Conservation (phyloP, 2,888 invertebrate genomes). For the Leptopilina myrica region DNA sequence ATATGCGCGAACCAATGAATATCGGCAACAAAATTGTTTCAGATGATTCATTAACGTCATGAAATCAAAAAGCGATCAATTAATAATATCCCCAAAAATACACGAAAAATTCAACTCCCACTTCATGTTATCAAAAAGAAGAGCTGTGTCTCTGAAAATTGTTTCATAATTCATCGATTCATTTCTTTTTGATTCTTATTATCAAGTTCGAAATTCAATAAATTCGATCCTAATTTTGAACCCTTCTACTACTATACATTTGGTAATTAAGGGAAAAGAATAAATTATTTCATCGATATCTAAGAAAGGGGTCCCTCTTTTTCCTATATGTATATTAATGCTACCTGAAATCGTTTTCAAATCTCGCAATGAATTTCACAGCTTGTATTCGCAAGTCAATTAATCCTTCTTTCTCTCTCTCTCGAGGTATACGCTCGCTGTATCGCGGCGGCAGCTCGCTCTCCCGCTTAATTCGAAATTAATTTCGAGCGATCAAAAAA, state of each 20-base stretch:
- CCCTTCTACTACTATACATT: not conserved
- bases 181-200: not conserved
- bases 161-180: constrained; percentile 8
- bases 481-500: constrained; percentile 63
- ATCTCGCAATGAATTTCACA: constrained; percentile 18
- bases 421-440: constrained; percentile 1
- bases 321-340: not conserved
- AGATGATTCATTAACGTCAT: constrained; percentile 38
- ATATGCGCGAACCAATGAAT: constrained; percentile 56
- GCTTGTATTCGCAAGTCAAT: constrained; percentile 32
- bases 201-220: not conserved
- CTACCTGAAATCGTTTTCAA: constrained; percentile 35
- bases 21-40: constrained; percentile 45
- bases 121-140: not conserved
- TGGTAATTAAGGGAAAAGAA: constrained; percentile 24
- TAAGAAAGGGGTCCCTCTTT: too few relatives aligned
- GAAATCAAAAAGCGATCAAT: constrained; percentile 16
- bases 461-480: constrained; percentile 68
- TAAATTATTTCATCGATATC: constrained; percentile 9
- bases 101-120: not conserved
- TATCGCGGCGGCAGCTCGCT: constrained; percentile 37
- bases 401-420: constrained; percentile 6
- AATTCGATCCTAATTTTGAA: not conserved
- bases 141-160: not conserved
- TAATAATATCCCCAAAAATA: constrained; percentile 12